These are phyloP conservation scores for Trachelus troglodyta DNA, from an alignment of 2,888 invertebrate genomes.

Conservation along the genomic window DNA sequence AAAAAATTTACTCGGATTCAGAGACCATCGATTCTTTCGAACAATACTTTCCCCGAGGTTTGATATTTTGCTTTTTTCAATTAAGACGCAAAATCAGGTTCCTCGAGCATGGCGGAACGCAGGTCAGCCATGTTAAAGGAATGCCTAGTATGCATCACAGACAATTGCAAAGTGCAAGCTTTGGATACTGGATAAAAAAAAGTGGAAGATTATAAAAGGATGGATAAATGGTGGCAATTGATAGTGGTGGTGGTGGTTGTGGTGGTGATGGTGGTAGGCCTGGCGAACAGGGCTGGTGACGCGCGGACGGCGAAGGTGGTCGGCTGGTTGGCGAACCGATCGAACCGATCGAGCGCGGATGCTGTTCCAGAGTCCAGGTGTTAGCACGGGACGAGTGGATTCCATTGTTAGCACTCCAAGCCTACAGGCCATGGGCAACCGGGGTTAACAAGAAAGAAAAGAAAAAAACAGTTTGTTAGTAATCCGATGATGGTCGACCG, in stretches of 20 bases:
- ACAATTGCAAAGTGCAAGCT: not conserved
- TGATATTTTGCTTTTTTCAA: not conserved
- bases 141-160: not conserved
- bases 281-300: conserved; percentile 64
- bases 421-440: conserved; percentile 74
- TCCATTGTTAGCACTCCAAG: conserved; percentile 80
- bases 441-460: conserved; percentile 75
- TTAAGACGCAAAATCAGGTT: not conserved
- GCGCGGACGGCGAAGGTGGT: conserved; percentile 62
- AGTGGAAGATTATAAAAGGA: conserved; percentile 30
- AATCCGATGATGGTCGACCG: conserved; percentile 59
- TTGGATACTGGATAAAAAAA: not conserved
- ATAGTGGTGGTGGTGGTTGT: not conserved
- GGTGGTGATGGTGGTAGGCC: conserved; percentile 25
- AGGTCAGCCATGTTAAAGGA: not conserved
- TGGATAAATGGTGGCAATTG: conserved; percentile 39
- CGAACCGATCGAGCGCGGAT: conserved; percentile 56
- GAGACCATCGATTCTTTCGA: not conserved
- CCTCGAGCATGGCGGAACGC: not conserved
- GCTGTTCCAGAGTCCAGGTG: conserved; percentile 66
- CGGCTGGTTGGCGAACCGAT: conserved; percentile 60
- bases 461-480: conserved; percentile 80
- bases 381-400: conserved; percentile 67
- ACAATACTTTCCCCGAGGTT: not conserved
- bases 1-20: conserved; percentile 1